A percentile compares a stretch with the other conserved stretches of the same genome.
Evolutionary conservation across 1,140 invertebrate genomes (phyloP).

Genomic region (Oncopodura yosiiana): DNA sequence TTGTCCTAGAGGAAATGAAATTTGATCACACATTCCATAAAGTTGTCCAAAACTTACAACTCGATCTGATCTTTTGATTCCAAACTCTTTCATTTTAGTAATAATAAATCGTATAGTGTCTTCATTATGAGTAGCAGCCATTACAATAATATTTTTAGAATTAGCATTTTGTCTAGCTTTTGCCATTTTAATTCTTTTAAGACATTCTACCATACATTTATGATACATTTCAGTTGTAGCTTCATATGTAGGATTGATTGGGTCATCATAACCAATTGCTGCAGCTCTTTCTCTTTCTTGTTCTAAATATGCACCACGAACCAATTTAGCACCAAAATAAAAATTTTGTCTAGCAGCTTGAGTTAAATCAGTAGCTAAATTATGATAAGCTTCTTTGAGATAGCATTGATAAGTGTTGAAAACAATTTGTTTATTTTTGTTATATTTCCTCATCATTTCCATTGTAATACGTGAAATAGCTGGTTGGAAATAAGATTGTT

Average conservation of each 20-base stretch:
- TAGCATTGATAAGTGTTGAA: slow-evolving; percentile 38
- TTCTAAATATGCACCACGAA: slow-evolving; percentile 40
- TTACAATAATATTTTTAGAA: slow-evolving; percentile 72
- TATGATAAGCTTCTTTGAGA: slow-evolving; percentile 24
- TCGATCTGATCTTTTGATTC: slow-evolving; percentile 75
- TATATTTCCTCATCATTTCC: slow-evolving; percentile 33
- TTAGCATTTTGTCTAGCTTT: slow-evolving; percentile 52
- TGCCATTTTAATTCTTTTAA: slow-evolving; percentile 66
- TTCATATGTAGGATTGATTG: slow-evolving; percentile 33
- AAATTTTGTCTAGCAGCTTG: slow-evolving; percentile 24
- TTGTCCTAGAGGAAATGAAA: slow-evolving; percentile 89
- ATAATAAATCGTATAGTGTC: slow-evolving; percentile 90
- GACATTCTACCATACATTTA: slow-evolving; percentile 61
- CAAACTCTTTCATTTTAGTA: slow-evolving; percentile 82
- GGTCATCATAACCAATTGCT: slow-evolving; percentile 25
- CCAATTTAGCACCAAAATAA: slow-evolving; percentile 37
- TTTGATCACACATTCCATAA: slow-evolving; percentile 95
- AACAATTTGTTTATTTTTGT: slow-evolving; percentile 30
- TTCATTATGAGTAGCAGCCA: slow-evolving; percentile 98
- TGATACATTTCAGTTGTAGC: slow-evolving; percentile 32
- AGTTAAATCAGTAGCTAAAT: slow-evolving; percentile 1
- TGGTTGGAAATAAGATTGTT: slow-evolving; percentile 42
- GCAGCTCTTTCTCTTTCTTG: slow-evolving; percentile 45
- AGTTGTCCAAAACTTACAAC: slow-evolving; percentile 96
- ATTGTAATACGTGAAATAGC: slow-evolving; percentile 32